Conservation (phyloP, 2,797 vertebrate species). For the Hapalemur alaotrensis region DNA sequence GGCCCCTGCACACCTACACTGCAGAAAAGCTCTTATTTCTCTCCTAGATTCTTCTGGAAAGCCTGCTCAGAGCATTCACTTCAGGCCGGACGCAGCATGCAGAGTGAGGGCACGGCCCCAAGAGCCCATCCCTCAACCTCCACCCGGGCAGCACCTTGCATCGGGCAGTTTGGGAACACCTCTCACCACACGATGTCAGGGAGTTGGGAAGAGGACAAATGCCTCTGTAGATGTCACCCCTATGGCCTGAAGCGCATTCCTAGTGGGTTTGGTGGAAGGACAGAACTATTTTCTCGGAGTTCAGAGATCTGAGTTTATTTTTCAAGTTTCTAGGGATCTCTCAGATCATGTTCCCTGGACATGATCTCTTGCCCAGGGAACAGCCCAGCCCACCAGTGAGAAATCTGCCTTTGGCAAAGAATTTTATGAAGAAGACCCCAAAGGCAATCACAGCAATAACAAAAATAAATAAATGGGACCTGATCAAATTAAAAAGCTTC, state of each 20-base stretch:
- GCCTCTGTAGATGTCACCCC: neutral
- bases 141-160: neutral
- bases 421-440: too few species aligned
- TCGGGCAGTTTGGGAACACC: neutral
- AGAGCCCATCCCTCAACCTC: neutral
- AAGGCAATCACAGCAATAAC: too few species aligned
- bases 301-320: neutral
- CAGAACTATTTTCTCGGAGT: neutral
- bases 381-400: neutral
- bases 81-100: accelerated
- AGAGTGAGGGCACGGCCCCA: accelerated
- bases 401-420: neutral
- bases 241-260: neutral
- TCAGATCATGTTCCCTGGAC: too few species aligned
- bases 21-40: neutral
- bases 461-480: too few species aligned
- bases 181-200: neutral
- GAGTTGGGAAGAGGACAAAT: neutral
- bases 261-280: neutral
- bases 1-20: accelerated
- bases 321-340: neutral
- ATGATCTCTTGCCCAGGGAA: neutral
- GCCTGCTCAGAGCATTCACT: neutral
- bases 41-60: neutral
- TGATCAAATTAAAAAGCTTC: too few species aligned